Evolutionary conservation across 2,888 invertebrate species (phyloP), one percentile per base, ranked within the genome.

Genomic region (Conops quadrifasciatus): DNA sequence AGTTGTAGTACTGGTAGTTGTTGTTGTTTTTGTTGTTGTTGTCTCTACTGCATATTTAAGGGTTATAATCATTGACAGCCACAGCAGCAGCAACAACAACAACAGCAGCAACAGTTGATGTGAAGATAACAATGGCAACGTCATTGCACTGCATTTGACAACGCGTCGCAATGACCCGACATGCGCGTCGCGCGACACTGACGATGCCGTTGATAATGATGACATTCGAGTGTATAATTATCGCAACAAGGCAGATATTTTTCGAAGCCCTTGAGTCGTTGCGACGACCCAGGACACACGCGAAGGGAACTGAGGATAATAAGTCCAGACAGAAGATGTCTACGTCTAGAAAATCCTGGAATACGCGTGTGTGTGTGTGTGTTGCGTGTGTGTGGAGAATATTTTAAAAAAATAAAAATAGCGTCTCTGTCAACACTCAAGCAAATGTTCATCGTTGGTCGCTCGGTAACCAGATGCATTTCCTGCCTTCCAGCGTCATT

Each of bases 271-370:
- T 36, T 36, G 36, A 36, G 36, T 36, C 36, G 36, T 36, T 36
- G 36, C 36, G 36, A 36, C 36, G 36, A 36, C 9, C 4, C 36
- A 45, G 1, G 26, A 47, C 13, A 49, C 47, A 28, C 24, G 9
- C 15, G n/a, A 13, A 64, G 16, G 28, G 49, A 49, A 28, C 24
- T 28, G 16, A 65, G 64, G 49, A 65, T 26, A 65, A 53, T 9
- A 30, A 62, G 30, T 36, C n/a, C n/a, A 36, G 36, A 28, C 28
- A 15, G 15, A 49, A 49, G 49, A 70, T 77, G 77, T 71, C 70
- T 74, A 75, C 73, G 74, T 70, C 21, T n/a, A 53, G 21, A 21
- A 53, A 19, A 53, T 21, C 28, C 13, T 19, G 2, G 62, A 13
- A 36, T 21, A 21, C n/a, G 49, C 16, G 45, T 49, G 15, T 63